phyloP scores from a whole-genome alignment of 2,888 invertebrate species.

The Eucera pruinosa region DNA sequence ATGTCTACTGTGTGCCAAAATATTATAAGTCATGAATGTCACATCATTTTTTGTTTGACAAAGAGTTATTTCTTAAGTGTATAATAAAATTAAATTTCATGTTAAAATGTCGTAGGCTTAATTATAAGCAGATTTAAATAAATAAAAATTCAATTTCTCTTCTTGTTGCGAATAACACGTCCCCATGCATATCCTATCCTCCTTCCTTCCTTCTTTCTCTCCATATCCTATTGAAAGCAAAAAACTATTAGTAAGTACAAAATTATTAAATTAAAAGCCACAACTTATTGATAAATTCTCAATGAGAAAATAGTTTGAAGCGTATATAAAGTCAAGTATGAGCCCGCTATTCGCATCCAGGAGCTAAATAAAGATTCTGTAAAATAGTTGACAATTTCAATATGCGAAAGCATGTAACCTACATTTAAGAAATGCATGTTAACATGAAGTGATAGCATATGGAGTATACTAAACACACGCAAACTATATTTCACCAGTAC shows the following conservation, averaged over 20 bases:
- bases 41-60: slow-evolving; percentile 67
- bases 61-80: slow-evolving; percentile 57
- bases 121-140: slow-evolving; percentile 68
- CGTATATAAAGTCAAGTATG: slow-evolving; percentile 70
- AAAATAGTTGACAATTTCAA: slow-evolving; percentile 71
- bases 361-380: slow-evolving; percentile 74
- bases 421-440: slow-evolving; percentile 68
- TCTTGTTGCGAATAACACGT: slow-evolving; percentile 81
- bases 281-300: slow-evolving; percentile 67
- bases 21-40: slow-evolving; percentile 71
- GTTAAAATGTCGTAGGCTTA: slow-evolving; percentile 63
- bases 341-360: slow-evolving; percentile 73
- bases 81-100: slow-evolving; percentile 69
- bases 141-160: slow-evolving; percentile 72
- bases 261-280: slow-evolving; percentile 73
- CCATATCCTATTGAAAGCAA: slow-evolving; percentile 83
- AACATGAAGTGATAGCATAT: slow-evolving; percentile 64
- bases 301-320: slow-evolving; percentile 66
- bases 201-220: slow-evolving; percentile 79
- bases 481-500: slow-evolving; percentile 65
- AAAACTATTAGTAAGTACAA: slow-evolving; percentile 83
- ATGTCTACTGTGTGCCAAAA: slow-evolving; percentile 74
- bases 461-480: slow-evolving; percentile 60
- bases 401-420: slow-evolving; percentile 70
- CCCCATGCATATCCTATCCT: slow-evolving; percentile 83